A percentile compares a stretch with the other conserved stretches of the same genome.
Evolutionary conservation across 2,888 invertebrate genomes (phyloP).

Genomic region (Drosophila pseudotalamancana): DNA sequence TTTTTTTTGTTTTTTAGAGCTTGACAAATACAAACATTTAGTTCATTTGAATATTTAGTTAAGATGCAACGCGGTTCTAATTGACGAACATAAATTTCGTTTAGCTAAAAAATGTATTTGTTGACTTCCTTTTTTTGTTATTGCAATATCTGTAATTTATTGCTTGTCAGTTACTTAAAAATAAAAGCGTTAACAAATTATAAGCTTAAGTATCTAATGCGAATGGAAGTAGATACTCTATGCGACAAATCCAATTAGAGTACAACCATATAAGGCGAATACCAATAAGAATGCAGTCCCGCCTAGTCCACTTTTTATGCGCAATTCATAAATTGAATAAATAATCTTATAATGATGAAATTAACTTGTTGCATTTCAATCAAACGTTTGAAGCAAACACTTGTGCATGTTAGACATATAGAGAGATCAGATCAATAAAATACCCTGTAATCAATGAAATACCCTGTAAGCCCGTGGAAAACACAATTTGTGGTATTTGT

Average conservation of each 20-base stretch:
- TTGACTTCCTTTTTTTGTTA: no score
- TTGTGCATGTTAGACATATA: no score
- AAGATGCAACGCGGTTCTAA: no score
- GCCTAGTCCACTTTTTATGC: slow-evolving; percentile 39
- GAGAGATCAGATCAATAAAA: not conserved
- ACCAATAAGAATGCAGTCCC: slow-evolving; percentile 53
- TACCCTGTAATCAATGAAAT: slow-evolving; percentile 14
- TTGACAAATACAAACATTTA: not conserved
- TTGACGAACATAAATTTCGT: no score
- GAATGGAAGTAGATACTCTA: not conserved
- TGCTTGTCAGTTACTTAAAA: no score
- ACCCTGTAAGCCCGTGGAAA: no score
- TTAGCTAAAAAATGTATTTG: no score
- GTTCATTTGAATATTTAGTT: not conserved
- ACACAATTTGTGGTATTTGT: no score
- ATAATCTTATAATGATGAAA: slow-evolving; percentile 65
- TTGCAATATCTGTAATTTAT: no score
- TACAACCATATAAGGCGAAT: slow-evolving; percentile 12
- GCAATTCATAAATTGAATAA: slow-evolving; percentile 48
- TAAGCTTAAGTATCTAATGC: not conserved
- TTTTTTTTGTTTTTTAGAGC: not conserved
- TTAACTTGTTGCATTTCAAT: slow-evolving; percentile 57
- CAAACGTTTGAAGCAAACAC: slow-evolving; percentile 33
- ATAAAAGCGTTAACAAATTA: not conserved
- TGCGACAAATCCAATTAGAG: slow-evolving; percentile 22